Conservation (phyloP, 1,140 invertebrate species). For the Antheraea pernyi region DNA sequence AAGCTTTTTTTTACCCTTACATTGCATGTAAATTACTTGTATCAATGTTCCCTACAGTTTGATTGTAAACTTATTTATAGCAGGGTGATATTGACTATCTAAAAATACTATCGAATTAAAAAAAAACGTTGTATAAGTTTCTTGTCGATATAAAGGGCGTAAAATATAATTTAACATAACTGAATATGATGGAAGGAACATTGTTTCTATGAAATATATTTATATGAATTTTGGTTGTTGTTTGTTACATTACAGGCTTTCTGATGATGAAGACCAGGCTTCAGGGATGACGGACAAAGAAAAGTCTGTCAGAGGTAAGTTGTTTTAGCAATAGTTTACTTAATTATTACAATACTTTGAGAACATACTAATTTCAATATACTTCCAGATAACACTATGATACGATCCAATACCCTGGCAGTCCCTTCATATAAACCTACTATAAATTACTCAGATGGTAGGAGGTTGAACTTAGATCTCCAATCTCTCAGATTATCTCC, state of each 20-base stretch:
- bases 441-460: constrained; percentile 54
- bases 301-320: constrained; percentile 62
- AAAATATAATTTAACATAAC: no score
- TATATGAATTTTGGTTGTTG: no score
- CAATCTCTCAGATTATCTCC: constrained; percentile 64
- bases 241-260: constrained; percentile 48
- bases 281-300: constrained; percentile 75
- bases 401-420: constrained; percentile 81
- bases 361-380: not conserved
- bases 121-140: no score
- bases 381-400: constrained; percentile 71
- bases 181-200: no score
- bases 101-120: no score
- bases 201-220: no score
- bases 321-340: not conserved
- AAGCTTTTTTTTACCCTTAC: no score
- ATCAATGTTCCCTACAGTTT: no score
- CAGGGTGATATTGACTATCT: no score
- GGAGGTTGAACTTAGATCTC: constrained; percentile 61
- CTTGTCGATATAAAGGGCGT: no score
- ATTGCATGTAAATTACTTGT: no score
- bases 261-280: constrained; percentile 73
- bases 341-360: not conserved
- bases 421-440: constrained; percentile 72
- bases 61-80: no score